Evolutionary conservation across 2,888 invertebrate genomes (phyloP).

Genomic region (Sussaba pulchella): DNA sequence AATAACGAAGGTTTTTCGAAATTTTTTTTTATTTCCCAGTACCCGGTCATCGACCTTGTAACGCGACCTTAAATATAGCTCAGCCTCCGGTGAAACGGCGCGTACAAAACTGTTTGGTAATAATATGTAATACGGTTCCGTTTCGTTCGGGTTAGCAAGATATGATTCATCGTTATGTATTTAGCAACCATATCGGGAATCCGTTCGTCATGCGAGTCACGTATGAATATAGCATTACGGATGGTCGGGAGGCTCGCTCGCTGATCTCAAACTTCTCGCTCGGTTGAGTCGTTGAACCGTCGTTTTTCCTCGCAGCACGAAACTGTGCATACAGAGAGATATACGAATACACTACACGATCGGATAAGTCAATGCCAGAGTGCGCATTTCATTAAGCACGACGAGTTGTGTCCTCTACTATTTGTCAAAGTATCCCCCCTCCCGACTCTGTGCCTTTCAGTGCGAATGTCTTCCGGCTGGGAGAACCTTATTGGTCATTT

Average conservation of each 20-base stretch:
- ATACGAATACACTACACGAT: not conserved
- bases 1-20: not conserved
- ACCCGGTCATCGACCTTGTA: not conserved
- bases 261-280: slow-evolving; percentile 27
- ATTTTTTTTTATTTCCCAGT: not conserved
- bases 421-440: too few relatives aligned
- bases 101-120: slow-evolving; percentile 1
- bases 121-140: slow-evolving; percentile 24
- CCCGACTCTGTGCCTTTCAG: too few relatives aligned
- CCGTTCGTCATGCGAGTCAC: slow-evolving; percentile 40
- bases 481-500: too few relatives aligned
- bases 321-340: not conserved
- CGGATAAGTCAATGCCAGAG: too few relatives aligned
- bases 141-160: slow-evolving; percentile 25
- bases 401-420: too few relatives aligned
- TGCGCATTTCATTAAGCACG: too few relatives aligned
- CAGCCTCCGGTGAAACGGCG: not conserved
- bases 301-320: slow-evolving; percentile 2
- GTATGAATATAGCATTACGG: slow-evolving; percentile 48
- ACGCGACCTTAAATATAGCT: not conserved
- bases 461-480: too few relatives aligned
- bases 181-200: slow-evolving; percentile 29
- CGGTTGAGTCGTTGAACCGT: slow-evolving; percentile 8
- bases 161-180: slow-evolving; percentile 15
- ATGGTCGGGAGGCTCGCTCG: not conserved